Percentiles rank a stretch among this genome's conserved stretches.
These are phyloP conservation scores for Ciconia boyciana DNA, from an alignment of 2,113 vertebrate genomes.

Conservation along the genomic window DNA sequence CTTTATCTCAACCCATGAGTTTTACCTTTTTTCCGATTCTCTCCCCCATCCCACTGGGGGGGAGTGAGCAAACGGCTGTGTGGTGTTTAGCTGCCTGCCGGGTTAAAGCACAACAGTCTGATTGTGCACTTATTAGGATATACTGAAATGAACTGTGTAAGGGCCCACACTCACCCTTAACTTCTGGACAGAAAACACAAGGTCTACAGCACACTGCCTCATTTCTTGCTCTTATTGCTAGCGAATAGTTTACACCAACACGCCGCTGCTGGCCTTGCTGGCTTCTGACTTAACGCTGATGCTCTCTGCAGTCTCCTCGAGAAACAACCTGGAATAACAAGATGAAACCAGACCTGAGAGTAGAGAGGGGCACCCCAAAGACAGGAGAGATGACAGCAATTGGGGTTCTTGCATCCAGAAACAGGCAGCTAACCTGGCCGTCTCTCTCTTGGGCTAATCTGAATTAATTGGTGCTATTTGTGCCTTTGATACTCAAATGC, in stretches of 20 bases:
- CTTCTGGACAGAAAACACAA: background rate
- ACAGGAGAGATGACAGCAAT: background rate
- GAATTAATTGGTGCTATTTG: constrained; percentile 67
- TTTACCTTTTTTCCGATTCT: background rate
- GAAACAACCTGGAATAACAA: background rate
- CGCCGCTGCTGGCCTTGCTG: background rate
- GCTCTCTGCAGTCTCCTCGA: background rate
- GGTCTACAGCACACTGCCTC: background rate
- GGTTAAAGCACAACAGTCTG: background rate
- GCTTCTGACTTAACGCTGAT: background rate
- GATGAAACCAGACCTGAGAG: background rate
- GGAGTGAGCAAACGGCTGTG: background rate
- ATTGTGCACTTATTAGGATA: background rate
- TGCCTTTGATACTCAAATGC: constrained; percentile 54
- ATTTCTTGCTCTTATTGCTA: background rate
- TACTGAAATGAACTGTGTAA: background rate
- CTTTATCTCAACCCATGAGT: background rate
- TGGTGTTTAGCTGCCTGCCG: background rate
- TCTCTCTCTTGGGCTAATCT: constrained; percentile 19
- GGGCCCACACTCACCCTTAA: background rate
- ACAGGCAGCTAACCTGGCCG: background rate
- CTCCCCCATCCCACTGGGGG: background rate
- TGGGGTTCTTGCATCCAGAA: background rate
- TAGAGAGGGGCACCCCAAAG: background rate
- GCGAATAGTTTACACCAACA: background rate